Percentiles rank a stretch among this genome's conserved stretches.
phyloP scores from a whole-genome alignment of 2,888 invertebrate species.

The Ormyrus pomaceus region DNA sequence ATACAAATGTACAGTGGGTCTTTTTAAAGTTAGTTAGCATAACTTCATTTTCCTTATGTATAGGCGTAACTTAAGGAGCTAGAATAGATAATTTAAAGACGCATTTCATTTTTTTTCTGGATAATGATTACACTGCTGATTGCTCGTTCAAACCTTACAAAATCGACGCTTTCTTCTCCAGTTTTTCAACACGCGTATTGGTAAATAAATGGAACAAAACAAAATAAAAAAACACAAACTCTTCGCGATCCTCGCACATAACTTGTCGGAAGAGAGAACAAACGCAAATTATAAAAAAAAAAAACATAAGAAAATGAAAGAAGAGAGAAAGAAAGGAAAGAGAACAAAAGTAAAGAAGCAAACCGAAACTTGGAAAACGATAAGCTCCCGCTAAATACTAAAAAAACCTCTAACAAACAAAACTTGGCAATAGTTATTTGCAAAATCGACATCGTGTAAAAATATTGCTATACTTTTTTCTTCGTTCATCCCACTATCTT shows the following conservation, averaged over 20 bases:
- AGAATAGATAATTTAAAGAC: slow-evolving; percentile 71
- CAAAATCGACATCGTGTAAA: slow-evolving; percentile 69
- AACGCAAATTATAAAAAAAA: slow-evolving; percentile 57
- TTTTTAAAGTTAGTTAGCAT: slow-evolving; percentile 72
- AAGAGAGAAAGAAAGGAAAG: slow-evolving; percentile 56
- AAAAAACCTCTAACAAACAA: slow-evolving; percentile 59
- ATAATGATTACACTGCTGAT: slow-evolving; percentile 57
- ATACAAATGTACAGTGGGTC: slow-evolving; percentile 75
- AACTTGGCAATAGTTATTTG: slow-evolving; percentile 62
- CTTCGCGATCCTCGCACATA: slow-evolving; percentile 57
- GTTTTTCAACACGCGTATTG: slow-evolving; percentile 53
- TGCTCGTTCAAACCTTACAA: slow-evolving; percentile 56
- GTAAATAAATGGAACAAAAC: slow-evolving; percentile 55
- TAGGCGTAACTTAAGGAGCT: slow-evolving; percentile 71
- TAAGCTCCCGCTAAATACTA: slow-evolving; percentile 54
- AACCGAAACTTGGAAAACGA: slow-evolving; percentile 57
- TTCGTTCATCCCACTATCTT: slow-evolving; percentile 55
- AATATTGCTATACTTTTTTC: slow-evolving; percentile 67
- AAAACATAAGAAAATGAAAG: slow-evolving; percentile 56
- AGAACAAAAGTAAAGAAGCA: slow-evolving; percentile 53
- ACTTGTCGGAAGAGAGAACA: slow-evolving; percentile 58
- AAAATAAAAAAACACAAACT: slow-evolving; percentile 57
- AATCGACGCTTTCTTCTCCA: slow-evolving; percentile 47
- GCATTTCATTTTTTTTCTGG: slow-evolving; percentile 62
- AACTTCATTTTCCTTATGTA: slow-evolving; percentile 70